These are phyloP conservation scores for Enteromius anoplus DNA, from an alignment of 2,797 vertebrate species.

Conservation along the genomic window DNA sequence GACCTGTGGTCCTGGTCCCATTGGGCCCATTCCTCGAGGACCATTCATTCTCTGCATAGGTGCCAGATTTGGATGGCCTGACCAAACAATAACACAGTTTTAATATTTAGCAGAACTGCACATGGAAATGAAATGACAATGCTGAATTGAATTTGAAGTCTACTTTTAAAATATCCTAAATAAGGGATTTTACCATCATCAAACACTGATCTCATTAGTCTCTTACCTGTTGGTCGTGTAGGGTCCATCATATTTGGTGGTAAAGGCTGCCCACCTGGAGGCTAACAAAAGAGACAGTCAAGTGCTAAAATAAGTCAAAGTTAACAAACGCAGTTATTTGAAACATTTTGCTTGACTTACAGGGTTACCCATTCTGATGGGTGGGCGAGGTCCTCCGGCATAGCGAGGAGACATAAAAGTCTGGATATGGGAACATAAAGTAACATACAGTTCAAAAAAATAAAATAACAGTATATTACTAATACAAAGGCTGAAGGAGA, in stretches of 20 bases:
- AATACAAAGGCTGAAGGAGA: not conserved
- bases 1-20: slow-evolving; percentile 97
- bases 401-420: slow-evolving; percentile 98
- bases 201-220: not conserved
- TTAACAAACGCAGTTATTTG: not conserved
- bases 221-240: slow-evolving; percentile 84
- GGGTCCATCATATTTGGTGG: slow-evolving; percentile 87
- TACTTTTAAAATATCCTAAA: not conserved
- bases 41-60: slow-evolving; percentile 98
- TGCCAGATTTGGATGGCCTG: slow-evolving; percentile 94
- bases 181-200: not conserved
- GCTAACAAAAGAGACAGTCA: slow-evolving; percentile 70
- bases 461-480: not conserved
- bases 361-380: slow-evolving; percentile 97
- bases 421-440: slow-evolving; percentile 67
- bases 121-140: not conserved
- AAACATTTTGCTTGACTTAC: slow-evolving; percentile 69
- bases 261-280: slow-evolving; percentile 85
- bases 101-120: not conserved
- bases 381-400: slow-evolving; percentile 93
- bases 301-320: not conserved
- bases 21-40: slow-evolving; percentile 95
- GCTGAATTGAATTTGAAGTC: not conserved
- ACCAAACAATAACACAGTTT: slow-evolving; percentile 1
- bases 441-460: not conserved